A percentile compares a stretch with the other conserved stretches of the same genome.
Evolutionary conservation across 2,113 vertebrate species (phyloP).

Genomic region (Oryzias celebensis): DNA sequence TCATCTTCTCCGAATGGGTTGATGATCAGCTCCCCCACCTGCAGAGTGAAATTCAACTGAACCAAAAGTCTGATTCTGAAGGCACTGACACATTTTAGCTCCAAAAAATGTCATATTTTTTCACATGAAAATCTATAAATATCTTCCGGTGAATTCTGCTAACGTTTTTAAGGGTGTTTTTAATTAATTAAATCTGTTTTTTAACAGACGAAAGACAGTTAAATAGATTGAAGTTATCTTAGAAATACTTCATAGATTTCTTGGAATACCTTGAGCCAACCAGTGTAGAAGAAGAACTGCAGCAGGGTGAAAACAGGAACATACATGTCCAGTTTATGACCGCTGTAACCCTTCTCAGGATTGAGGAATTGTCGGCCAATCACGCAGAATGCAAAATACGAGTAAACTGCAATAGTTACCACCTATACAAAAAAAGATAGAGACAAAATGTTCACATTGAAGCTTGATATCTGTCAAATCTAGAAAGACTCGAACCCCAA

Average conservation of each 20-base stretch:
- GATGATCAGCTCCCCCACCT: constrained; percentile 90
- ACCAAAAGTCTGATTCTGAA: background rate
- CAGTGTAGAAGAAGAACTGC: constrained; percentile 90
- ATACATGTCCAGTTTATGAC: constrained; percentile 81
- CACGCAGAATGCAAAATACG: constrained; percentile 86
- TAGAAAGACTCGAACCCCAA: too few species aligned
- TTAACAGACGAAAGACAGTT: too few species aligned
- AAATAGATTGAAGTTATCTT: too few species aligned
- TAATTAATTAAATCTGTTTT: too few species aligned
- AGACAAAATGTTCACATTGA: background rate
- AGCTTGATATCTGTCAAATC: too few species aligned
- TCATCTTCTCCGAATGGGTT: constrained; percentile 91
- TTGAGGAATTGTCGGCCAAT: constrained; percentile 86
- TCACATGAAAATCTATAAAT: too few species aligned
- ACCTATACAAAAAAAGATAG: constrained; percentile 70
- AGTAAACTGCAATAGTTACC: constrained; percentile 87
- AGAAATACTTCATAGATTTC: background rate
- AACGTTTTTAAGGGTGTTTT: too few species aligned
- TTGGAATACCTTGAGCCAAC: constrained; percentile 86
- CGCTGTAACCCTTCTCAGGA: constrained; percentile 62
- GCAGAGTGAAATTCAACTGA: background rate
- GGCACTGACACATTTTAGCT: background rate
- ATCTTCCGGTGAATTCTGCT: too few species aligned
- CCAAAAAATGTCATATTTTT: too few species aligned
- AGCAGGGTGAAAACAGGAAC: constrained; percentile 86